Evolutionary conservation across 1,140 invertebrate species (phyloP).

Genomic region (Himalopsyche phryganea): DNA sequence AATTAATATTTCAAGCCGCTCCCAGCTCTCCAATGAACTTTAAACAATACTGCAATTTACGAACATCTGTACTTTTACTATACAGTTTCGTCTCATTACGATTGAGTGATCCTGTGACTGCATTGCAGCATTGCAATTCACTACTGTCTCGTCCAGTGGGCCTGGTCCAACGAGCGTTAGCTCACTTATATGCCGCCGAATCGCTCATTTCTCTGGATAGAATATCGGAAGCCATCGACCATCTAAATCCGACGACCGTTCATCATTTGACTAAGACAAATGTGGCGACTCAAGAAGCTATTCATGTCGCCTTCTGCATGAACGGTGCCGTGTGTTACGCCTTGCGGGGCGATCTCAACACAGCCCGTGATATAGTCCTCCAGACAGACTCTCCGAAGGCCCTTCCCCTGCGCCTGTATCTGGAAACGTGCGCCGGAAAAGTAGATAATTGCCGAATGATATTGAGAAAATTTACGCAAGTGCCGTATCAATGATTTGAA

Average conservation of each 20-base stretch:
- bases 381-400: slow-evolving; percentile 49
- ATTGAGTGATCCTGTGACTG: slow-evolving; percentile 78
- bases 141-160: slow-evolving; percentile 1
- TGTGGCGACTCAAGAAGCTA: slow-evolving; percentile 44
- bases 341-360: slow-evolving; percentile 45
- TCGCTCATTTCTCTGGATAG: slow-evolving; percentile 80
- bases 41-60: slow-evolving; percentile 47
- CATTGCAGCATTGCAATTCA: slow-evolving; percentile 48
- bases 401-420: slow-evolving; percentile 49
- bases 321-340: slow-evolving; percentile 50
- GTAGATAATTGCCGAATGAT: slow-evolving; percentile 49
- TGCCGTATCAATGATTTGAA: slow-evolving; percentile 4
- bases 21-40: slow-evolving; percentile 47
- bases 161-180: slow-evolving; percentile 64
- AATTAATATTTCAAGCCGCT: slow-evolving; percentile 43
- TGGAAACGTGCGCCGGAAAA: slow-evolving; percentile 51
- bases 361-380: slow-evolving; percentile 45
- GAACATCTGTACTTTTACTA: slow-evolving; percentile 68
- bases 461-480: slow-evolving; percentile 39
- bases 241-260: slow-evolving; percentile 77
- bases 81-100: slow-evolving; percentile 82
- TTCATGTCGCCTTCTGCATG: slow-evolving; percentile 48
- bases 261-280: slow-evolving; percentile 46
- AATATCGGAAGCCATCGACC: slow-evolving; percentile 78
- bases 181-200: slow-evolving; percentile 86